phyloP scores from a whole-genome alignment of 37 sponge, comb jelly and placozoan species.

The Cliona cf. orientalis region DNA sequence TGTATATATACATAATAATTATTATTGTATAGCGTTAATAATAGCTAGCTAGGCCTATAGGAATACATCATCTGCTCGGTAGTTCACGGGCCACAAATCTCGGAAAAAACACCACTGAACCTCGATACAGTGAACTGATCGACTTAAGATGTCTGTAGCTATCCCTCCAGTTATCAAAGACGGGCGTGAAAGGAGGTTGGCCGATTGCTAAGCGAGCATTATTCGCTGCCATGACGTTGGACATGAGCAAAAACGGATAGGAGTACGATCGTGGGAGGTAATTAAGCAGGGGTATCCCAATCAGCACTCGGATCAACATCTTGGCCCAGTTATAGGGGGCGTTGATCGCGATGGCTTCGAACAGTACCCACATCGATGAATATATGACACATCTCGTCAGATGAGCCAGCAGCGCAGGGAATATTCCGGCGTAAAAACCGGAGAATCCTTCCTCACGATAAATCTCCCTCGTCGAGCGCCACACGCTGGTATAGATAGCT shows the following conservation, averaged over 20 bases:
- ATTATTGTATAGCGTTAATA: no score
- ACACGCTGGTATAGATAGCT: slow-evolving; percentile 29
- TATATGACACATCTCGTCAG: slow-evolving; percentile 15
- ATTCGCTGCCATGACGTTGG: slow-evolving; percentile 45
- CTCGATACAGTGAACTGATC: slow-evolving; percentile 22
- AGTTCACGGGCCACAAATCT: slow-evolving; percentile 34
- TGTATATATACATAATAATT: no score
- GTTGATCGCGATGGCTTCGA: slow-evolving; percentile 15
- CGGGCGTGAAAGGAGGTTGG: neutral
- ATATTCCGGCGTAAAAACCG: slow-evolving; percentile 60
- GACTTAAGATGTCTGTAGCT: slow-evolving; percentile 39
- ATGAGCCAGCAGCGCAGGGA: slow-evolving; percentile 43
- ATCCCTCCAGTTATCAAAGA: slow-evolving; percentile 28
- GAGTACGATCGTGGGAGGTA: slow-evolving; percentile 50
- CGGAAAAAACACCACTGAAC: slow-evolving; percentile 37
- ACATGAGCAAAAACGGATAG: slow-evolving; percentile 53
- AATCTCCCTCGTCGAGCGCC: slow-evolving; percentile 29
- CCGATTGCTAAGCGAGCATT: slow-evolving; percentile 36
- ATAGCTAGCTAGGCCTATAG: no score
- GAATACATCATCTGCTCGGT: neutral
- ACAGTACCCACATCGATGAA: slow-evolving; percentile 17
- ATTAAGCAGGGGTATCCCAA: slow-evolving; percentile 18
- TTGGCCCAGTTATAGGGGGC: slow-evolving; percentile 3
- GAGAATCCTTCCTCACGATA: slow-evolving; percentile 43
- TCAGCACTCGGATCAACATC: slow-evolving; percentile 2